These are phyloP conservation scores for Rhyacophila evoluta DNA, from an alignment of 2,888 invertebrate species.

Conservation along the genomic window DNA sequence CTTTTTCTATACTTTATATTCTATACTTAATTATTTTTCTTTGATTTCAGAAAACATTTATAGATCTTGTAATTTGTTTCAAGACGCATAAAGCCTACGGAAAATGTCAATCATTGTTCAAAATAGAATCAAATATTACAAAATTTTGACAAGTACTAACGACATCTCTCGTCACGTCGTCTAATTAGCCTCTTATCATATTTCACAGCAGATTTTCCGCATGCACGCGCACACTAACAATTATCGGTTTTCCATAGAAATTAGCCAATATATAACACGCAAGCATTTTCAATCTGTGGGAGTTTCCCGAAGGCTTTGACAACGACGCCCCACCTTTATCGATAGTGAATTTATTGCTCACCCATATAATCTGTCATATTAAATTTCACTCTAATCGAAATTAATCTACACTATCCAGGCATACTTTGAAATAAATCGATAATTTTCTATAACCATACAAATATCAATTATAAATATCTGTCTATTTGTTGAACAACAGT, in stretches of 20 bases:
- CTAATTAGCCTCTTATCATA: background rate
- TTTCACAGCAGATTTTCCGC: background rate
- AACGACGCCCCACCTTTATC: background rate
- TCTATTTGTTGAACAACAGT: too few species aligned
- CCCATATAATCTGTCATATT: background rate
- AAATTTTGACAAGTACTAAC: slow-evolving; percentile 12
- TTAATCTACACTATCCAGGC: too few species aligned
- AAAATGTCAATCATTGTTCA: background rate
- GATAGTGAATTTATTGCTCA: background rate
- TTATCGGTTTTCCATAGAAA: slow-evolving; percentile 6
- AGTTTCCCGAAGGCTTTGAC: background rate
- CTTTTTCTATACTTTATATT: too few species aligned
- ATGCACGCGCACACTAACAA: background rate
- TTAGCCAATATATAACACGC: background rate
- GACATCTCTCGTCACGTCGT: background rate
- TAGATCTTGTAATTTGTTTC: too few species aligned
- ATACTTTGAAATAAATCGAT: too few species aligned
- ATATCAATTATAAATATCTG: too few species aligned
- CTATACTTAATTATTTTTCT: too few species aligned
- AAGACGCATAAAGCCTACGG: too few species aligned
- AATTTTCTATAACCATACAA: too few species aligned
- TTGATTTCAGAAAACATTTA: too few species aligned
- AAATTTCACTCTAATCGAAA: too few species aligned
- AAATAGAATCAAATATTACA: background rate
- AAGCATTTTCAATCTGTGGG: background rate